Percentiles rank a stretch among this genome's conserved stretches.
These are phyloP conservation scores for Aldabrachelys gigantea DNA, from an alignment of 2,113 vertebrate genomes.

Conservation along the genomic window DNA sequence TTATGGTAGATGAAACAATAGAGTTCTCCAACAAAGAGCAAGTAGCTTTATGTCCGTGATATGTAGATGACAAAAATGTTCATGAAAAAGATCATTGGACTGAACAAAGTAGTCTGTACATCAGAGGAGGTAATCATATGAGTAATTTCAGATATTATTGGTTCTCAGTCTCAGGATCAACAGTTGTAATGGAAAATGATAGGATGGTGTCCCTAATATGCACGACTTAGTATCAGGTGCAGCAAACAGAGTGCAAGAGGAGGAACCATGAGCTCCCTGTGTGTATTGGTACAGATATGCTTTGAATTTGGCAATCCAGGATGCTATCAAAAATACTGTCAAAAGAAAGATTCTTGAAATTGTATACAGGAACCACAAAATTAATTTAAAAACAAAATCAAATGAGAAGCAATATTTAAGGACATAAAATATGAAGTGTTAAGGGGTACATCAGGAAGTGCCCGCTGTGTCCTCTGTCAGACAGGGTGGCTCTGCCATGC, in stretches of 20 bases:
- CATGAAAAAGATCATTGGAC: not conserved
- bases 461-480: not conserved
- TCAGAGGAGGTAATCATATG: rapidly evolving
- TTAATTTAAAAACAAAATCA: too few relatives aligned
- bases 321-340: too few relatives aligned
- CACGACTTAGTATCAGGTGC: too few relatives aligned
- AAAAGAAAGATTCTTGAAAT: too few relatives aligned
- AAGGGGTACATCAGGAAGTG: not conserved
- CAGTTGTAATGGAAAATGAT: not conserved
- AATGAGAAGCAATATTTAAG: too few relatives aligned
- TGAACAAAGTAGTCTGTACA: not conserved
- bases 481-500: not conserved
- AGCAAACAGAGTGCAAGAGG: too few relatives aligned
- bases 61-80: not conserved
- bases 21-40: rapidly evolving
- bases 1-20: not conserved
- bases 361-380: too few relatives aligned
- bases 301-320: too few relatives aligned
- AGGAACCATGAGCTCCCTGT: too few relatives aligned
- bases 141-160: not conserved
- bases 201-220: not conserved
- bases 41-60: not conserved
- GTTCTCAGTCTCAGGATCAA: not conserved
- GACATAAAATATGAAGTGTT: not conserved
- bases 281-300: too few relatives aligned